A percentile compares a stretch with the other conserved stretches of the same genome.
These are phyloP conservation scores for Exephanes ischioxanthus DNA, from an alignment of 2,888 invertebrate species.

Conservation along the genomic window DNA sequence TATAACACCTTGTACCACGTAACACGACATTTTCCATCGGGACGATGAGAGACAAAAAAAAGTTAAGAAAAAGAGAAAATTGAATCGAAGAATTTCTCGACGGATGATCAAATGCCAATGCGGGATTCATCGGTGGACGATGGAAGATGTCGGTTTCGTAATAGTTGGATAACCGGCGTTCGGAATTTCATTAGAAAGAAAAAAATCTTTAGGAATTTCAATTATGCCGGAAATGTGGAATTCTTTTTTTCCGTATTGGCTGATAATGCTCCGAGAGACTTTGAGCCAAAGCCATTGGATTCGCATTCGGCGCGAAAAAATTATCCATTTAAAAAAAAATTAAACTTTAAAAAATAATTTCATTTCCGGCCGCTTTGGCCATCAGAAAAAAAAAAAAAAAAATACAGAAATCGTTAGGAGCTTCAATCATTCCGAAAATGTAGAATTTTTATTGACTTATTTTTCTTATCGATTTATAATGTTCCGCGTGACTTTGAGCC, in stretches of 20 bases:
- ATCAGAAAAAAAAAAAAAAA: no score
- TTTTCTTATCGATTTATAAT: not conserved
- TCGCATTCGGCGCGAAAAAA: no score
- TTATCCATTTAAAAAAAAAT: no score
- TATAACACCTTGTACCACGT: constrained; percentile 19
- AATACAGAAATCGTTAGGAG: not conserved
- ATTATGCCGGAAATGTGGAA: not conserved
- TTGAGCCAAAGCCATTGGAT: no score
- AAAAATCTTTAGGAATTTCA: not conserved
- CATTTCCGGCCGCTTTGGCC: not conserved
- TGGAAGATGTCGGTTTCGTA: not conserved
- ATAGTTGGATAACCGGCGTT: not conserved
- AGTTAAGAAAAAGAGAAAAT: constrained; percentile 7
- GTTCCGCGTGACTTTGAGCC: not conserved
- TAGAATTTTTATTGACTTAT: not conserved
- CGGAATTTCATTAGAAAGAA: not conserved
- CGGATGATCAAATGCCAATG: constrained; percentile 8
- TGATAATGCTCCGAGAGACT: no score
- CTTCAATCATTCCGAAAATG: not conserved
- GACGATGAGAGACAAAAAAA: not conserved
- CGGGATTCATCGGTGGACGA: not conserved
- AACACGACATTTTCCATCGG: constrained; percentile 21
- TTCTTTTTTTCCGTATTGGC: not conserved
- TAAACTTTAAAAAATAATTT: not conserved
- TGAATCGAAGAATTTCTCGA: constrained; percentile 9